phyloP scores from a whole-genome alignment of 53 echinoderm and acorn worm genomes.

The Zoroaster sp. region DNA sequence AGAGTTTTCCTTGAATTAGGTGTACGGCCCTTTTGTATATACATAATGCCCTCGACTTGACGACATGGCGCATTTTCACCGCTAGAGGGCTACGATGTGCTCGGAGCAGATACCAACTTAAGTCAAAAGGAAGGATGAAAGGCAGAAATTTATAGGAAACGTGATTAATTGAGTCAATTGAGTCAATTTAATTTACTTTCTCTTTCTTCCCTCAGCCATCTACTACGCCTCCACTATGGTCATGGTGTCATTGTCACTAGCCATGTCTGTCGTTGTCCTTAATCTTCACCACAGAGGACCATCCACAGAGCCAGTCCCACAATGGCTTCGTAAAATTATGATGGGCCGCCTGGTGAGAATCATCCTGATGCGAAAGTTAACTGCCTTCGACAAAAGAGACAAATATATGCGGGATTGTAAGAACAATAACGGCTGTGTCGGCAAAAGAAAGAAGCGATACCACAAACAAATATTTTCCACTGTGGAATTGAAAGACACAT shows the following conservation, averaged over 20 bases:
- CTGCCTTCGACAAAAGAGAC: background rate
- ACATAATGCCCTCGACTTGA: too few species aligned
- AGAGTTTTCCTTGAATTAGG: too few species aligned
- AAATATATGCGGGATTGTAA: background rate
- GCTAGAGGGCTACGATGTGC: background rate
- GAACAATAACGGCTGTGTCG: slow-evolving; percentile 28
- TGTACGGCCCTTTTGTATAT: too few species aligned
- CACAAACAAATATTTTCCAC: slow-evolving; percentile 32
- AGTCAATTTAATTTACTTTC: background rate
- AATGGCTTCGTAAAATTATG: slow-evolving; percentile 86
- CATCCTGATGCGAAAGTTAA: slow-evolving; percentile 70
- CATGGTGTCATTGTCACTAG: slow-evolving; percentile 92
- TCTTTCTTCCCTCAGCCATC: slow-evolving; percentile 64
- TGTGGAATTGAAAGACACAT: slow-evolving; percentile 59
- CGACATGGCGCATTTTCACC: too few species aligned
- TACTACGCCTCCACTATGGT: slow-evolving; percentile 98
- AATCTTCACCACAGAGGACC: slow-evolving; percentile 95
- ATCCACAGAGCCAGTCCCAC: slow-evolving; percentile 79
- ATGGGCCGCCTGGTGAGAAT: slow-evolving; percentile 75
- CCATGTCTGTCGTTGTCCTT: slow-evolving; percentile 96
- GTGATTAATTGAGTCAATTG: too few species aligned
- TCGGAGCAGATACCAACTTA: background rate
- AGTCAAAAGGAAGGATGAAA: too few species aligned
- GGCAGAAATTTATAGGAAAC: too few species aligned
- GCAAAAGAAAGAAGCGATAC: slow-evolving; percentile 35